These are phyloP conservation scores for Salmo trutta DNA, from an alignment of 2,797 vertebrate genomes.

Conservation along the genomic window DNA sequence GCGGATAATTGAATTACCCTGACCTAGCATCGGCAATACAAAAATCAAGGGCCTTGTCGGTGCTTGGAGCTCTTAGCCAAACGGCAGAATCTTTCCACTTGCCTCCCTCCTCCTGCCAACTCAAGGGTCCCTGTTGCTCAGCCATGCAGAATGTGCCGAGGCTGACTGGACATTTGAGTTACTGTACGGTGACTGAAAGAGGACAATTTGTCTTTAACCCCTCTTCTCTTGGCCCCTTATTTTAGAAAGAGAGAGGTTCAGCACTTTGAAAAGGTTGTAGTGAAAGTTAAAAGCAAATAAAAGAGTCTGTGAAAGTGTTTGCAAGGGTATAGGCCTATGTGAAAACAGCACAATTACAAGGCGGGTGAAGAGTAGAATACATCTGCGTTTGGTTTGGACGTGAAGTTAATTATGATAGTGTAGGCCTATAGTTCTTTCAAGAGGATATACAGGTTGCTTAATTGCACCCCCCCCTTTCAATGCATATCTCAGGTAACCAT, in stretches of 20 bases:
- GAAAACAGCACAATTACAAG: not conserved
- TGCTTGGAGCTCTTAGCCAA: not conserved
- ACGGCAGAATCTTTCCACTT: not conserved
- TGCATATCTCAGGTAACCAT: conserved; percentile 75
- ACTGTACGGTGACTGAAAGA: not conserved
- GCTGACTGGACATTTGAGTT: conserved; percentile 6
- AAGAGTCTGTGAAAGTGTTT: not conserved
- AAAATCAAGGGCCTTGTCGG: conserved; percentile 8
- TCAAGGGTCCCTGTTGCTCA: conserved; percentile 17
- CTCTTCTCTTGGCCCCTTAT: too few relatives aligned
- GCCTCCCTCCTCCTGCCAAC: not conserved
- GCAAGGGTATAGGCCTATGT: not conserved
- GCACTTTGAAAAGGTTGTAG: not conserved
- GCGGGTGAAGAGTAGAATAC: not conserved
- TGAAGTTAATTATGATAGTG: not conserved
- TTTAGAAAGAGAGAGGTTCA: not conserved
- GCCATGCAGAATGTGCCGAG: not conserved
- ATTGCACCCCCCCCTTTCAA: not conserved
- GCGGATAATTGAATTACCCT: not conserved
- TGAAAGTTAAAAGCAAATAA: not conserved
- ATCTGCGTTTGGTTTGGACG: not conserved
- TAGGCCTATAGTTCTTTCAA: not conserved
- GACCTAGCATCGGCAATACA: not conserved
- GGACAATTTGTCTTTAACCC: conserved; percentile 12
- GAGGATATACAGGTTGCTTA: too few relatives aligned